A percentile compares a stretch with the other conserved stretches of the same genome.
Evolutionary conservation across 1,140 invertebrate genomes (phyloP).

Genomic region (Ceratitis capitata): DNA sequence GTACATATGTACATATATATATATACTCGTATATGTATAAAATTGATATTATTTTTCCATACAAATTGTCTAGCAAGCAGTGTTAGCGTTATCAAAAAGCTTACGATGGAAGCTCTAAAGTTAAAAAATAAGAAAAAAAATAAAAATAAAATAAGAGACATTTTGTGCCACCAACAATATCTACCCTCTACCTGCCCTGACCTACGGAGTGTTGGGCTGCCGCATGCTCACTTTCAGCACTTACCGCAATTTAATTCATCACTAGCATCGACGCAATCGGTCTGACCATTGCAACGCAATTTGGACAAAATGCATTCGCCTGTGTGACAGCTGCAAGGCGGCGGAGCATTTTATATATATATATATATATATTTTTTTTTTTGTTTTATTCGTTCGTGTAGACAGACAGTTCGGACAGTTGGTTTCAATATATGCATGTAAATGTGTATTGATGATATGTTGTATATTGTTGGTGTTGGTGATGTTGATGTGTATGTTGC

Average conservation of each 20-base stretch:
- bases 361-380: not conserved
- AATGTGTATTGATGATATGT: slow-evolving; percentile 41
- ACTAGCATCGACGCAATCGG: slow-evolving; percentile 77
- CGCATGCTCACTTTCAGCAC: slow-evolving; percentile 36
- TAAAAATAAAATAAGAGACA: too few species aligned
- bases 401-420: not conserved
- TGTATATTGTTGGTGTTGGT: slow-evolving; percentile 39
- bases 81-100: too few species aligned
- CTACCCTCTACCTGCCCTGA: not conserved
- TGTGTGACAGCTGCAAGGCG: slow-evolving; percentile 55
- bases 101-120: too few species aligned
- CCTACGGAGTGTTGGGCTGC: not conserved
- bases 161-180: too few species aligned
- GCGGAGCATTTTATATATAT: not conserved
- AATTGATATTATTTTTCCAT: too few species aligned
- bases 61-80: too few species aligned
- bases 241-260: slow-evolving; percentile 77
- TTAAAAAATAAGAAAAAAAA: too few species aligned
- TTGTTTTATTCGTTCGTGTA: not conserved
- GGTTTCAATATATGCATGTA: slow-evolving; percentile 40
- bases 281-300: slow-evolving; percentile 72
- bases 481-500: slow-evolving; percentile 36
- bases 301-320: slow-evolving; percentile 66
- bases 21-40: too few species aligned
- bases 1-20: too few species aligned